These are phyloP conservation scores for Ashinkailepas kermadecensis DNA, from an alignment of 2,888 invertebrate genomes.

Conservation along the genomic window DNA sequence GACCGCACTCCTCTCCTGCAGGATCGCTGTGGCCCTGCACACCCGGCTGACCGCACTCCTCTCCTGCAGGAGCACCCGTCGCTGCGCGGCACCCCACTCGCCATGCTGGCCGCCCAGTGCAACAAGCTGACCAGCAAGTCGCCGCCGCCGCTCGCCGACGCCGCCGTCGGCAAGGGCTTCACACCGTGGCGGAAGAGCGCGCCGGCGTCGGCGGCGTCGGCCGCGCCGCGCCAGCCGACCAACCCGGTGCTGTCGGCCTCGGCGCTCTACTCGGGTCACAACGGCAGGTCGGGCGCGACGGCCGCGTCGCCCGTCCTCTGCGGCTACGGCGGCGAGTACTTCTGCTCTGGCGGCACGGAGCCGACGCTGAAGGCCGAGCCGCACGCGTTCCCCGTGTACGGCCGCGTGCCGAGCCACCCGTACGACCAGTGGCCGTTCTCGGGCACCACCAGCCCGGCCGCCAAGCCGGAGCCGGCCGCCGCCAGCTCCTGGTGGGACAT, in stretches of 20 bases:
- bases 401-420: conserved; percentile 53
- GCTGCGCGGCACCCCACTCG: conserved; percentile 85
- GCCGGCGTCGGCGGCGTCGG: conserved; percentile 5
- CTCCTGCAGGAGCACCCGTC: conserved; percentile 80
- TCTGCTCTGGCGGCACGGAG: background rate
- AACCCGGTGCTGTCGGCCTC: conserved; percentile 43
- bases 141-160: conserved; percentile 91
- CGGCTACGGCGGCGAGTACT: conserved; percentile 43
- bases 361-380: background rate
- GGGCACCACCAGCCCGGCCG: conserved; percentile 58
- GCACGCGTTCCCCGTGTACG: background rate
- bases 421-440: conserved; percentile 96
- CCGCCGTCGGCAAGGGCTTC: conserved; percentile 92
- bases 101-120: conserved; percentile 96
- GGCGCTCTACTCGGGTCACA: conserved; percentile 35
- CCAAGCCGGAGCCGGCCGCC: conserved; percentile 67
- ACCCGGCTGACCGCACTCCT: background rate
- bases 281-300: conserved; percentile 32
- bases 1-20: conserved; percentile 42
- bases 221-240: conserved; percentile 24
- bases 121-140: conserved; percentile 93
- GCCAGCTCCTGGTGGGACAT: conserved; percentile 49
- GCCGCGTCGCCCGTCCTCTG: conserved; percentile 30
- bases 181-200: conserved; percentile 95
- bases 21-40: conserved; percentile 48